Conservation (phyloP, 30 jellyfish, hydroid and myxozoan species). For the Phacellophora camtschatica region DNA sequence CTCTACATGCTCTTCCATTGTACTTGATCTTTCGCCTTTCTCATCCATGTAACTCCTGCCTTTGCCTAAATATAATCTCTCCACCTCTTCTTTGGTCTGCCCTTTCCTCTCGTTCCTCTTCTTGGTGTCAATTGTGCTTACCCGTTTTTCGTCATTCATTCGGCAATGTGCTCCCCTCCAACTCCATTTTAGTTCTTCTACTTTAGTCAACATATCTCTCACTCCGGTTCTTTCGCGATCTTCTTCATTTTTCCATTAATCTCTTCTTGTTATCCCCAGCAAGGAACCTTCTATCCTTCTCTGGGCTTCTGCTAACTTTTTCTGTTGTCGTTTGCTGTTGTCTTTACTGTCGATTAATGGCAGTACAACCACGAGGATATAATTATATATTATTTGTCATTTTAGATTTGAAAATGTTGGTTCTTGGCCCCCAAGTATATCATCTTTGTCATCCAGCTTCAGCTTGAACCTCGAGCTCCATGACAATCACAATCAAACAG, state of each 20-base stretch:
- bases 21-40: too few species aligned
- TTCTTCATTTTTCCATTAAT: background rate
- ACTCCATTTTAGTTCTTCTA: background rate
- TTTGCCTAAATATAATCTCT: background rate
- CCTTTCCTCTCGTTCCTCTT: background rate
- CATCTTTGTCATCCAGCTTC: slow-evolving; percentile 70
- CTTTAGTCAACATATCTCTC: background rate
- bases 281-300: background rate
- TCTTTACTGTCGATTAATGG: too few species aligned
- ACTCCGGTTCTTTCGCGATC: background rate
- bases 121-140: background rate
- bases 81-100: background rate
- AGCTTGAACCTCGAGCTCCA: slow-evolving; percentile 71
- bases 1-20: too few species aligned
- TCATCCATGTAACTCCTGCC: background rate
- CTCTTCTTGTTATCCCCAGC: background rate
- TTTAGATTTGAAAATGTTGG: slow-evolving; percentile 62
- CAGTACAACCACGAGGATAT: too few species aligned
- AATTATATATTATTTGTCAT: too few species aligned
- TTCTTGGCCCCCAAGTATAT: slow-evolving; percentile 78
- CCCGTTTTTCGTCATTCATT: background rate
- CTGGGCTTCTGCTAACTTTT: too few species aligned
- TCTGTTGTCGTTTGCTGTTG: too few species aligned
- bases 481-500: slow-evolving; percentile 51
- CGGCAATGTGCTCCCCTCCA: background rate